Evolutionary conservation across 2,797 vertebrate genomes (phyloP).

Genomic region (Sebastes umbrosus): DNA sequence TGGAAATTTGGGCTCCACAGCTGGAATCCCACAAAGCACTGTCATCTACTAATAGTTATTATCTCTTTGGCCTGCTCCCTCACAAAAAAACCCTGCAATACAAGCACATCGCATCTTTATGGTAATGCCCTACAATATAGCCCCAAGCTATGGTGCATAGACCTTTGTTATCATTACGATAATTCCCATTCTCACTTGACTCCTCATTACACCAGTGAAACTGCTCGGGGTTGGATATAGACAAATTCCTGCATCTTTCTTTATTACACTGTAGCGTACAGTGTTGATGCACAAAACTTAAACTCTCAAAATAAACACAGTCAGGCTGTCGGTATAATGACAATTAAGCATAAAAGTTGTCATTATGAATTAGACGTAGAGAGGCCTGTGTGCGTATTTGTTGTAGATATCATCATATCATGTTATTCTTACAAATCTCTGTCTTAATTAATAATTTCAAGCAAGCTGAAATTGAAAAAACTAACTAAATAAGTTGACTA

Average conservation of each 20-base stretch:
- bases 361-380: conserved; percentile 41
- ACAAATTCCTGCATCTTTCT: conserved; percentile 72
- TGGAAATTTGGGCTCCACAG: conserved; percentile 98
- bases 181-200: conserved; percentile 86
- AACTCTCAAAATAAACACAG: conserved; percentile 36
- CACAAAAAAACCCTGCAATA: conserved; percentile 79
- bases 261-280: conserved; percentile 63
- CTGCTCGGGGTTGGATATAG: conserved; percentile 72
- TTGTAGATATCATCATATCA: neutral
- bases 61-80: conserved; percentile 94
- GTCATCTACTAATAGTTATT: conserved; percentile 99
- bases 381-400: conserved; percentile 33
- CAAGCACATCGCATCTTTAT: conserved; percentile 86
- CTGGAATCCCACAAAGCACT: conserved; percentile 95
- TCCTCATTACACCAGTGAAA: conserved; percentile 81
- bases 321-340: conserved; percentile 17
- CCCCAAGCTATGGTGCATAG: conserved; percentile 80
- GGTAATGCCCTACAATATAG: conserved; percentile 83
- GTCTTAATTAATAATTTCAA: neutral
- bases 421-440: neutral
- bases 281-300: conserved; percentile 45
- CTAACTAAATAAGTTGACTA: neutral
- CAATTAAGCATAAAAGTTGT: conserved; percentile 34
- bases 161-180: conserved; percentile 86
- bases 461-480: neutral